Evolutionary conservation across 2,888 invertebrate genomes (phyloP).

Genomic region (Aleiodes alternator): DNA sequence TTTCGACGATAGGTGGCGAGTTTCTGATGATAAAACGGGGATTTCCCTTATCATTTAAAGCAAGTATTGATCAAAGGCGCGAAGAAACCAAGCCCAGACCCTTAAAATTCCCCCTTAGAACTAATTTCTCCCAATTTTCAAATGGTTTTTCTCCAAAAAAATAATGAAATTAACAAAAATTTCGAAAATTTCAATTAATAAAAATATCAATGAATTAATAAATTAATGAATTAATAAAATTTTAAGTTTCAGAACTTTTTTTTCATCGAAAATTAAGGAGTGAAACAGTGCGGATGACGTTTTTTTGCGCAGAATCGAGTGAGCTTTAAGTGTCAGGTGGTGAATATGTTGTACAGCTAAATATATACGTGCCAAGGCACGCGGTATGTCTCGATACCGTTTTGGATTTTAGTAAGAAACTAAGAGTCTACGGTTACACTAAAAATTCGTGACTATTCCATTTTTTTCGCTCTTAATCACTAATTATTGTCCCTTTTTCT

Average conservation of each 20-base stretch:
- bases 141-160: background rate
- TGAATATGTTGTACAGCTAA: conserved; percentile 59
- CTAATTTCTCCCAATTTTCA: background rate
- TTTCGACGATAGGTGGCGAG: too few relatives aligned
- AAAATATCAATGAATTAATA: too few relatives aligned
- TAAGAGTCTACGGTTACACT: background rate
- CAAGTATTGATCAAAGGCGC: conserved; percentile 20
- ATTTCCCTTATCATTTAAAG: background rate
- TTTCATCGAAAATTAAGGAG: background rate
- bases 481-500: too few relatives aligned
- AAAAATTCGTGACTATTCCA: conserved; percentile 38
- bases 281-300: background rate
- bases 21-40: conserved; percentile 2
- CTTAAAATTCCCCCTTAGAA: background rate
- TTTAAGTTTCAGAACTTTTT: background rate
- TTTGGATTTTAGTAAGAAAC: conserved; percentile 23
- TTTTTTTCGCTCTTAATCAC: conserved; percentile 36
- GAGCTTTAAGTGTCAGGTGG: conserved; percentile 52
- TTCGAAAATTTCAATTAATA: too few relatives aligned
- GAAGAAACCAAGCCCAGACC: background rate
- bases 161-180: too few relatives aligned
- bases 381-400: conserved; percentile 52
- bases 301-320: conserved; percentile 52
- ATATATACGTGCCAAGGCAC: conserved; percentile 67
- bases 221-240: too few relatives aligned